Percentiles rank a stretch among this genome's conserved stretches.
Conservation (phyloP, 2,888 invertebrate species). For the Ectemnius lituratus region DNA sequence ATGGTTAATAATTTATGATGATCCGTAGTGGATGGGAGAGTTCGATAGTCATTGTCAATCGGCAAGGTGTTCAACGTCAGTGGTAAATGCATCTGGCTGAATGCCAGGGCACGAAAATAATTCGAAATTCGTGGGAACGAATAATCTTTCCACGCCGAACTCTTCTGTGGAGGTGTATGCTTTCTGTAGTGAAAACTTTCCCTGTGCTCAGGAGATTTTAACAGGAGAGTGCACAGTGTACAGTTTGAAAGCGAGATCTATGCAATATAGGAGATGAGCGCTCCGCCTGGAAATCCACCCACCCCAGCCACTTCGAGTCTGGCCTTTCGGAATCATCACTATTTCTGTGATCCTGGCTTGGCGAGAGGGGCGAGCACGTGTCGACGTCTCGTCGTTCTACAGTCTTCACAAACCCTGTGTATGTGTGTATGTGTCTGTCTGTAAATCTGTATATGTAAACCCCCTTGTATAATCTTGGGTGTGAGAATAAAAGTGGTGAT, state of each 20-base stretch:
- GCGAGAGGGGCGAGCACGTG: constrained; percentile 17
- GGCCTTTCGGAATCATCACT: constrained; percentile 45
- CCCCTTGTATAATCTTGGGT: too few species aligned
- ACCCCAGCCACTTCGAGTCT: background rate
- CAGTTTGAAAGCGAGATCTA: background rate
- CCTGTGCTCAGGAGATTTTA: too few species aligned
- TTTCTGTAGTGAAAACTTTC: too few species aligned
- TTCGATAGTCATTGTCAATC: constrained; percentile 49
- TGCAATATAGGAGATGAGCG: background rate
- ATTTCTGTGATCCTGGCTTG: constrained; percentile 39
- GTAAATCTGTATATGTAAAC: constrained; percentile 18
- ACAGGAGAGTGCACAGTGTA: background rate
- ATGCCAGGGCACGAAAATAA: constrained; percentile 62
- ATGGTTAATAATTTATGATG: constrained; percentile 18
- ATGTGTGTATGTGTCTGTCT: constrained; percentile 8
- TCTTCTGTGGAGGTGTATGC: too few species aligned
- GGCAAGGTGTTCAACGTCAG: constrained; percentile 35
- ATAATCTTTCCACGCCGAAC: constrained; percentile 27
- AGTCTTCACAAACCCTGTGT: constrained; percentile 11
- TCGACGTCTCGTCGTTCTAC: constrained; percentile 15
- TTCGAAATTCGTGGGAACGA: constrained; percentile 52
- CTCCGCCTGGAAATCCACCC: background rate
- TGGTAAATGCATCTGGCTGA: constrained; percentile 58
- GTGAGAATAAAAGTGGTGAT: too few species aligned
- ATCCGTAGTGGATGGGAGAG: constrained; percentile 12